Conservation (phyloP, 2,113 vertebrate genomes). For the Calyptommatus sinebrachiatus region DNA sequence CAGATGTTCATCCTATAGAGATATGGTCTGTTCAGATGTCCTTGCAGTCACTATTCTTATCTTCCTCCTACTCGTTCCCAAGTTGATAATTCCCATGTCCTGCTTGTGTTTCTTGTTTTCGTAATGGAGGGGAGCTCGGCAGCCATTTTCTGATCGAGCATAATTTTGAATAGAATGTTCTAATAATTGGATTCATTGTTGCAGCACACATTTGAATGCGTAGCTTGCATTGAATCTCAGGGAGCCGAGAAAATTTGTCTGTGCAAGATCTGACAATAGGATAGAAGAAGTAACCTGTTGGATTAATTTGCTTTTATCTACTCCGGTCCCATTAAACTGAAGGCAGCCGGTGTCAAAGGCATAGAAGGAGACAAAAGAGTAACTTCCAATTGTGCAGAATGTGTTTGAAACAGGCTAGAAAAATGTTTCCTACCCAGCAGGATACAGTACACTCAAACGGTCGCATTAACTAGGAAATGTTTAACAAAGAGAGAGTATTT, state of each 20-base stretch:
- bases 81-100: constrained; percentile 23
- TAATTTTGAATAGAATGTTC: constrained; percentile 44
- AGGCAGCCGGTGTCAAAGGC: constrained; percentile 69
- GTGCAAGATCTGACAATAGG: constrained; percentile 48
- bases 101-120: constrained; percentile 36
- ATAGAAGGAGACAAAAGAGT: constrained; percentile 67
- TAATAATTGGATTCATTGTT: constrained; percentile 52
- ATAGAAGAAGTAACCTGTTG: constrained; percentile 62
- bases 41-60: constrained; percentile 32
- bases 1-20: no score
- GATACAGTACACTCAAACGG: constrained; percentile 67
- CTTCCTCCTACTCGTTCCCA: neutral
- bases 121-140: neutral
- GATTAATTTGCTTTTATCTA: constrained; percentile 63
- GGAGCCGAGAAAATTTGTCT: constrained; percentile 40
- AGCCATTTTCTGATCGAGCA: constrained; percentile 30
- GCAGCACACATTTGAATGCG: constrained; percentile 27
- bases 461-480: constrained; percentile 69
- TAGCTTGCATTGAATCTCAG: constrained; percentile 16
- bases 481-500: constrained; percentile 63
- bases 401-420: constrained; percentile 68
- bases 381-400: constrained; percentile 64
- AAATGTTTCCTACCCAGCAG: constrained; percentile 69
- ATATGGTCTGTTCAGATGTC: neutral
- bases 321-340: constrained; percentile 64